Base-by-base conservation (phyloP, 2,113 vertebrate genomes). In the Larimichthys crocea region DNA sequence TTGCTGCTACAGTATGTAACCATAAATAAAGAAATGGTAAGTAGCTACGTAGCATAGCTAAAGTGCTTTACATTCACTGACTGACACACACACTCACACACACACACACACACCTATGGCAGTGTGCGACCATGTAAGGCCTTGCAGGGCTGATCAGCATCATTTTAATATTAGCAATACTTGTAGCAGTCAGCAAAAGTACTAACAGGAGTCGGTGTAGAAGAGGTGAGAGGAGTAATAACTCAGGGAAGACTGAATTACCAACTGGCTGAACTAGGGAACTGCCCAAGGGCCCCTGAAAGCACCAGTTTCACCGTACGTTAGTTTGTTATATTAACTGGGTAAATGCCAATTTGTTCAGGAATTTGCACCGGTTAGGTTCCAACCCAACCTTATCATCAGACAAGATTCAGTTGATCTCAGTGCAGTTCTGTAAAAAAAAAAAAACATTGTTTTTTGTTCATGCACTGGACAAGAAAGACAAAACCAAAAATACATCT, bases 21-120 rank as follows among this genome's bases (percentile, higher is more conserved):
- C 20, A 26, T 56, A 70, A 55, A 70, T 56, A 68, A 61, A 61
- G 20, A 40, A 53, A 55, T 8, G n/a, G 15, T 40, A 52, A 53
- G 53, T 16, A n/a, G 52, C 14, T 42, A 52, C 35, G 55, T 55
- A n/a, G 24, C 56, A 3, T 10, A 52, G 35, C 12, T 5, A 31
- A 31, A 14, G 3, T 3, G 1, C 11, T 52, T 29, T 31, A 31
- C 24, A 15, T 22, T 22, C 56, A 59, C 14, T 0, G 24, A 59
- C 12, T 22, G 9, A 5, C 29, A 61, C 56, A 29, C 29, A 24
- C 19, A 20, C n/a, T 3, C 16, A 50, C 55, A 24, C 26, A 26
- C 26, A 26, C 26, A 5, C 29, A 61, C 24, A 29, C 29, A 56
- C 50, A 52, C n/a, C n/a, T n/a, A 55, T 10, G 26, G 16, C 57